Percentiles rank a stretch among this genome's conserved stretches.
Evolutionary conservation across 2,888 invertebrate genomes (phyloP).

Genomic region (Rhingia rostrata): DNA sequence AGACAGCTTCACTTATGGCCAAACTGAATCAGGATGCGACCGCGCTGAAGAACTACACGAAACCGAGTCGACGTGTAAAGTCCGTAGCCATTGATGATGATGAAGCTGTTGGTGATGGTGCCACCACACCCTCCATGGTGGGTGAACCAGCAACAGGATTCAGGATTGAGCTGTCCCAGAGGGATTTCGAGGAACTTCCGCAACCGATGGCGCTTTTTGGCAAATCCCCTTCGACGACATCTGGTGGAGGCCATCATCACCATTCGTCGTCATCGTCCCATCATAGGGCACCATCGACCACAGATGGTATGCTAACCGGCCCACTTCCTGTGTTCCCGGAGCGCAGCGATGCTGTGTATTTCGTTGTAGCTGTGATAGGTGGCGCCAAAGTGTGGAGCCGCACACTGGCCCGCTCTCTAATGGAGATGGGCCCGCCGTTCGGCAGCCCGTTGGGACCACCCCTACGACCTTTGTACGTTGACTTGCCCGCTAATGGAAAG

Average conservation of each 20-base stretch:
- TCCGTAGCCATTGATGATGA: slow-evolving; percentile 38
- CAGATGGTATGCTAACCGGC: slow-evolving; percentile 43
- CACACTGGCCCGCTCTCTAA: slow-evolving; percentile 75
- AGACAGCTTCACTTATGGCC: slow-evolving; percentile 61
- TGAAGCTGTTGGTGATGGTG: not conserved
- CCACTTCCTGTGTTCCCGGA: slow-evolving; percentile 76
- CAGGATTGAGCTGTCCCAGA: slow-evolving; percentile 57
- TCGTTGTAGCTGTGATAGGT: slow-evolving; percentile 78
- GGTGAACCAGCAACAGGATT: slow-evolving; percentile 51
- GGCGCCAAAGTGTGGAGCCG: slow-evolving; percentile 77
- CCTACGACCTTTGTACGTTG: slow-evolving; percentile 77
- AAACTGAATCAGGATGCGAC: slow-evolving; percentile 55
- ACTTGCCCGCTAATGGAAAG: slow-evolving; percentile 77
- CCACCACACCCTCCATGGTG: slow-evolving; percentile 8
- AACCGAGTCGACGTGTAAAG: slow-evolving; percentile 60
- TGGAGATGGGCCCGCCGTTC: slow-evolving; percentile 78
- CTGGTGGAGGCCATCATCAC: slow-evolving; percentile 55
- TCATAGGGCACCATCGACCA: slow-evolving; percentile 44
- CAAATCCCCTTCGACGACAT: slow-evolving; percentile 43
- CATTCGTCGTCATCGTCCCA: slow-evolving; percentile 44
- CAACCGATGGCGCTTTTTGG: slow-evolving; percentile 68
- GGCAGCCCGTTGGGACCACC: slow-evolving; percentile 77
- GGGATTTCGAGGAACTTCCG: slow-evolving; percentile 67
- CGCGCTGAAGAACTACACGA: slow-evolving; percentile 56
- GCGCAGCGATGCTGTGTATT: slow-evolving; percentile 77